phyloP scores from a whole-genome alignment of 2,797 vertebrate genomes.

The Malacoraja senta region DNA sequence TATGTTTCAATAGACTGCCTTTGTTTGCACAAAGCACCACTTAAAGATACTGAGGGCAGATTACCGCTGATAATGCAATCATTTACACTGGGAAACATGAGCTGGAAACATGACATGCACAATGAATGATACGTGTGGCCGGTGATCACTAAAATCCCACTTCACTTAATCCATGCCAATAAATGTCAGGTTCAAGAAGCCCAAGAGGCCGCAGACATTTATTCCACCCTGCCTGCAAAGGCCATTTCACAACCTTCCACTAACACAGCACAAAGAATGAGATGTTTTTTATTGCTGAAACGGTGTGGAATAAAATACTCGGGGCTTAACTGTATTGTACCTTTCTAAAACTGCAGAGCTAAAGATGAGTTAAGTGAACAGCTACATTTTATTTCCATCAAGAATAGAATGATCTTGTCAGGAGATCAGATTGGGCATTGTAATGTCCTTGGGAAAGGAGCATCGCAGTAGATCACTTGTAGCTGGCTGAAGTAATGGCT shows the following conservation, averaged over 20 bases:
- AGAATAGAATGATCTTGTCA: slow-evolving; percentile 14
- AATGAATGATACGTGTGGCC: background rate
- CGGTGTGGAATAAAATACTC: background rate
- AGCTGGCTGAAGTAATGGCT: background rate
- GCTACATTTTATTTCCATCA: background rate
- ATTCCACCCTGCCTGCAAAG: background rate
- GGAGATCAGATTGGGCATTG: background rate
- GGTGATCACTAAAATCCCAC: background rate
- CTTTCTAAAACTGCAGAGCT: background rate
- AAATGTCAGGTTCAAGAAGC: background rate
- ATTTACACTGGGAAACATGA: background rate
- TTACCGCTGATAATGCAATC: background rate
- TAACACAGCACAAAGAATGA: background rate
- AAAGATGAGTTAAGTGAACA: background rate
- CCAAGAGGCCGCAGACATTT: background rate
- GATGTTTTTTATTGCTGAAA: background rate
- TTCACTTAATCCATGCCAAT: background rate
- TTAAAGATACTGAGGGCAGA: background rate
- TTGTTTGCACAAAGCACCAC: too few relatives aligned
- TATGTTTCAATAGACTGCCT: too few relatives aligned
- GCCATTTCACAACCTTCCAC: background rate
- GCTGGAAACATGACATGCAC: background rate
- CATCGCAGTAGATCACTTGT: background rate
- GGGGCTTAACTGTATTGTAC: background rate
- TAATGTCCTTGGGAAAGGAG: background rate